A percentile compares a stretch with the other conserved stretches of the same genome.
phyloP scores from a whole-genome alignment of 2,797 vertebrate genomes.

The Fistularia commersonii region DNA sequence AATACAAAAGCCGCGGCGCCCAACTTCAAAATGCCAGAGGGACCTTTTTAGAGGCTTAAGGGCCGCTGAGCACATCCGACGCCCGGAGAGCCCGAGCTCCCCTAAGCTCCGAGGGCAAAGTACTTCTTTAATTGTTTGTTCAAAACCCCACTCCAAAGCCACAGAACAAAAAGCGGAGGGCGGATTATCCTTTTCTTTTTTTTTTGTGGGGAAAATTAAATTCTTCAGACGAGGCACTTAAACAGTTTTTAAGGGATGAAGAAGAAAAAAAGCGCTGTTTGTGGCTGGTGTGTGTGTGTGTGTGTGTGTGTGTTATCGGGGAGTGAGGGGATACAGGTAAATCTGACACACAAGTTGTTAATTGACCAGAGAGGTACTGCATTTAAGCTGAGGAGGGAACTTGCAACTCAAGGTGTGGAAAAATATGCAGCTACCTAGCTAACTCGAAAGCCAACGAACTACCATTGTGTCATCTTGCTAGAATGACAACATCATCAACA shows the following conservation, averaged over 20 bases:
- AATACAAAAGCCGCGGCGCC: conserved; percentile 8
- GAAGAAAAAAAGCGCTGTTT: background rate
- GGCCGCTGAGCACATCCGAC: conserved; percentile 25
- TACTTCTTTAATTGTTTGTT: conserved; percentile 56
- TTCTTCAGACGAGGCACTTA: conserved; percentile 54
- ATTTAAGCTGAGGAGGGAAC: no score
- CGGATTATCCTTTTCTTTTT: conserved; percentile 47
- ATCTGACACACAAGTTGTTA: no score
- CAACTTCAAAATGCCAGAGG: conserved; percentile 34
- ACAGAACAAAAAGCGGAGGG: conserved; percentile 34
- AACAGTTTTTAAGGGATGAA: conserved; percentile 24
- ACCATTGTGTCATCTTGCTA: no score
- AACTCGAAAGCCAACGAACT: no score
- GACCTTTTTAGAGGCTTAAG: conserved; percentile 50
- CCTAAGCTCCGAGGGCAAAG: conserved; percentile 47
- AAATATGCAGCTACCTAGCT: no score
- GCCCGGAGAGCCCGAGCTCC: conserved; percentile 29
- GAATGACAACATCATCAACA: no score
- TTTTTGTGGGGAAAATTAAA: conserved; percentile 51
- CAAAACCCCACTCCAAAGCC: conserved; percentile 47
- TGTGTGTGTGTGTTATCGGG: no score
- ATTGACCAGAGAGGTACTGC: no score
- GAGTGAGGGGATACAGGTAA: no score
- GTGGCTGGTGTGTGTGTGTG: no score
- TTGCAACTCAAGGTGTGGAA: no score